Conservation (phyloP, 2,113 vertebrate genomes). For the Alces alces region DNA sequence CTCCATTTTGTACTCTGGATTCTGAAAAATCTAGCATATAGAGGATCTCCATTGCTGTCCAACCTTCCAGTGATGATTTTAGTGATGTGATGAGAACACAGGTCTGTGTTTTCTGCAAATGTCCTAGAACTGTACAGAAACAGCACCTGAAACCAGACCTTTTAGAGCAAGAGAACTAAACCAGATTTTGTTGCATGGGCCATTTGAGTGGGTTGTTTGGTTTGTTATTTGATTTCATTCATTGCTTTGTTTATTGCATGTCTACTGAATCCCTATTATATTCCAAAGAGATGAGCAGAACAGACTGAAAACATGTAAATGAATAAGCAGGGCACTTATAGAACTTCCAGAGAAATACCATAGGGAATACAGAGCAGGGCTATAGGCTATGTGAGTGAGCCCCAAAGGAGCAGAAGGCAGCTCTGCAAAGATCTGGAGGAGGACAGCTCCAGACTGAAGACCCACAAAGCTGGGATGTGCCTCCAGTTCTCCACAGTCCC, state of each 20-base stretch:
- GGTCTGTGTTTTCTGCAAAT: background rate
- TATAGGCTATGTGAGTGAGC: background rate
- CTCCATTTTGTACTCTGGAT: background rate
- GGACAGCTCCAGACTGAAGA: background rate
- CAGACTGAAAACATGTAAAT: background rate
- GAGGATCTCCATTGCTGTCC: background rate
- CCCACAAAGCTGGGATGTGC: background rate
- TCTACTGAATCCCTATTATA: background rate
- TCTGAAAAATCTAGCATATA: background rate
- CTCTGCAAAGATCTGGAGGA: background rate
- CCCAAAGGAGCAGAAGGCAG: background rate
- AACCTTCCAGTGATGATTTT: background rate
- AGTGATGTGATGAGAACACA: background rate
- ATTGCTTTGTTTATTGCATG: background rate
- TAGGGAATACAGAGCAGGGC: background rate
- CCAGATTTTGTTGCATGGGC: background rate
- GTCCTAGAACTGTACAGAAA: background rate
- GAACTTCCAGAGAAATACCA: background rate
- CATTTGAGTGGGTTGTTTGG: background rate
- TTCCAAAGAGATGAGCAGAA: background rate
- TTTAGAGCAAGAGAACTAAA: background rate
- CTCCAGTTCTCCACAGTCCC: fast-evolving
- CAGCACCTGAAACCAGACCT: background rate
- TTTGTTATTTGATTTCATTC: background rate
- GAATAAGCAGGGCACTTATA: background rate